Conservation (phyloP, 2,888 invertebrate genomes). For the Temnothorax rugatulus region DNA sequence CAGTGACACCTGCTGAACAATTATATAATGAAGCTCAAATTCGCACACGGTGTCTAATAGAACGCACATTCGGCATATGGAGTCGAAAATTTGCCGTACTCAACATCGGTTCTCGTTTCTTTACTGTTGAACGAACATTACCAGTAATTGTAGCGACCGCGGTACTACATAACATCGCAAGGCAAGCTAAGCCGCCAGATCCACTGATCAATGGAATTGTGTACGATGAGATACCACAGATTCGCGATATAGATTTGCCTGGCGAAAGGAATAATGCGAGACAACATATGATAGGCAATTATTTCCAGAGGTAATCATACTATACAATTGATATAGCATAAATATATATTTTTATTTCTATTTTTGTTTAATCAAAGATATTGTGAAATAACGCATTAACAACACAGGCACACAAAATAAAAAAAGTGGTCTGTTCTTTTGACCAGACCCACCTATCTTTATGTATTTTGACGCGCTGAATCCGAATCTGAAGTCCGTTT, state of each 20-base stretch:
- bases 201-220: neutral
- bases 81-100: slow-evolving; percentile 4
- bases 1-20: too few relatives aligned
- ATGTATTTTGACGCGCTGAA: too few relatives aligned
- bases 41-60: too few relatives aligned
- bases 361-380: slow-evolving; percentile 10
- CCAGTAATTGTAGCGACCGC: slow-evolving; percentile 6
- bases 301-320: neutral
- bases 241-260: neutral
- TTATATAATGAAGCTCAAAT: too few relatives aligned
- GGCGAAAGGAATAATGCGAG: neutral
- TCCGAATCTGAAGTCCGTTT: too few relatives aligned
- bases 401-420: too few relatives aligned
- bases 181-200: neutral
- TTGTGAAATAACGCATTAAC: neutral
- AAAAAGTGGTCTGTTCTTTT: too few relatives aligned
- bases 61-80: too few relatives aligned
- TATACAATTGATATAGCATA: slow-evolving; percentile 5
- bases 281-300: slow-evolving; percentile 4
- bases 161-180: slow-evolving; percentile 11
- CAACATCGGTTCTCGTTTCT: slow-evolving; percentile 7
- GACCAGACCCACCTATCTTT: too few relatives aligned
- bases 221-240: slow-evolving; percentile 4
- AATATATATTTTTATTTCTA: slow-evolving; percentile 2
- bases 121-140: neutral